Conservation (phyloP, 2,113 vertebrate species). For the Bos taurus region DNA sequence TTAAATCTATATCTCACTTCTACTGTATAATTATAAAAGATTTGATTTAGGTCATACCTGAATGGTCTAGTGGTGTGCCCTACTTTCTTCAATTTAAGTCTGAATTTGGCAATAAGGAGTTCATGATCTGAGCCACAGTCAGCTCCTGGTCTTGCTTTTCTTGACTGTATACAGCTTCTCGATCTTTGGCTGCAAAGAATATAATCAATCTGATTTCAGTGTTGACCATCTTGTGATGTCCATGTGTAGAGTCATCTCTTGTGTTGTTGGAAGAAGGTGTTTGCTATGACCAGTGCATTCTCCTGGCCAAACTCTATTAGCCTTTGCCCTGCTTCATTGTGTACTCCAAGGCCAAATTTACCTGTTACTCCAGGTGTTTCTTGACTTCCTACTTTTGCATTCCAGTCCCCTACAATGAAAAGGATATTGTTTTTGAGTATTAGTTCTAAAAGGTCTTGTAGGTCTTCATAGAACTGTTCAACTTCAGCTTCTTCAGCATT, state of each 20-base stretch:
- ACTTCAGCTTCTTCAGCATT: background rate
- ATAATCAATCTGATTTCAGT: background rate
- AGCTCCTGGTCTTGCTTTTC: background rate
- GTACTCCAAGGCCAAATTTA: background rate
- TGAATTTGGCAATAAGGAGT: background rate
- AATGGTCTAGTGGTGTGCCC: background rate
- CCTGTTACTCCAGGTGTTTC: background rate
- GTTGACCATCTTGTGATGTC: background rate
- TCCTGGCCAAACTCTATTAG: background rate
- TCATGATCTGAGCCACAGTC: background rate
- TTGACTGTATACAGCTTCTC: background rate
- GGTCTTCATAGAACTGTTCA: background rate
- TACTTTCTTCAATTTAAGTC: background rate
- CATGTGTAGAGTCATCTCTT: background rate
- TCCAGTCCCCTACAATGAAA: background rate
- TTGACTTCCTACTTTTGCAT: background rate
- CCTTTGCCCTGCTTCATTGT: background rate
- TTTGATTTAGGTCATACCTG: background rate
- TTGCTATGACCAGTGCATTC: background rate
- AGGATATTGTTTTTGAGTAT: background rate
- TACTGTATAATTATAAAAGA: background rate
- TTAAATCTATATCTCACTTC: background rate
- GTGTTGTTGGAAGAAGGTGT: background rate
- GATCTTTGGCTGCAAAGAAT: background rate
- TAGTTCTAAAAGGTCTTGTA: background rate